Evolutionary conservation across 2,888 invertebrate species (phyloP).

Genomic region (Acronicta leporina): DNA sequence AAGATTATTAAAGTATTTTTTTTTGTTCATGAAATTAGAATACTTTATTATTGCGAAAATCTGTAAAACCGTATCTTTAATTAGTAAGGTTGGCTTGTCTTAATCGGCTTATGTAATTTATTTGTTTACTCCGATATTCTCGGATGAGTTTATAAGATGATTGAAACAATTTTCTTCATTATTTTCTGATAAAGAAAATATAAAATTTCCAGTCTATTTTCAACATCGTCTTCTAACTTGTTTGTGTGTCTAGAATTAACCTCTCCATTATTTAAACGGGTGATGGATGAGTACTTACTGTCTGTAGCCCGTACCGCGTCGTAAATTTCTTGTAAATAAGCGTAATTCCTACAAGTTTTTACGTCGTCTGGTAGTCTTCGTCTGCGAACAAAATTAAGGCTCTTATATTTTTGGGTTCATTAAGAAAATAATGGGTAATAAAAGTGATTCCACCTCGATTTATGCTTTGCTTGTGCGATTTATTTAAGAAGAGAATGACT

Average conservation of each 20-base stretch:
- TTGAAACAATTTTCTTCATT: too few species aligned
- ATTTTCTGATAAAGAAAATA: neutral
- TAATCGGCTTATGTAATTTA: too few species aligned
- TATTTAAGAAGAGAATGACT: neutral
- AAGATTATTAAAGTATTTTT: too few species aligned
- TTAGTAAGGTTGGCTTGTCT: too few species aligned
- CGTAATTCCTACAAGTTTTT: slow-evolving; percentile 91
- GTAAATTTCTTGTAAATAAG: slow-evolving; percentile 92
- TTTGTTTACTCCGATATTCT: too few species aligned
- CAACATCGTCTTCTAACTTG: slow-evolving; percentile 14
- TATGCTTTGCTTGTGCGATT: slow-evolving; percentile 10
- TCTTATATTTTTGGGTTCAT: slow-evolving; percentile 33
- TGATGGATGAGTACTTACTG: slow-evolving; percentile 85
- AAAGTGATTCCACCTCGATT: slow-evolving; percentile 37
- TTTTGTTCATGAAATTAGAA: too few species aligned
- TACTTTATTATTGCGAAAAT: too few species aligned
- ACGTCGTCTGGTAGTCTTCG: slow-evolving; percentile 91
- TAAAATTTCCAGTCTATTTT: neutral
- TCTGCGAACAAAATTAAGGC: slow-evolving; percentile 74
- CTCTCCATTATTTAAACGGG: slow-evolving; percentile 42
- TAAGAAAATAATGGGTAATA: slow-evolving; percentile 30
- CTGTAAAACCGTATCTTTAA: too few species aligned
- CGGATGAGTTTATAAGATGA: too few species aligned
- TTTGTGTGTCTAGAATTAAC: slow-evolving; percentile 26
- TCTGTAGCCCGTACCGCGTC: slow-evolving; percentile 90